Evolutionary conservation across 1,140 invertebrate species (phyloP), one percentile per base, ranked within the genome.

Genomic region (Cecropterus lyciades): DNA sequence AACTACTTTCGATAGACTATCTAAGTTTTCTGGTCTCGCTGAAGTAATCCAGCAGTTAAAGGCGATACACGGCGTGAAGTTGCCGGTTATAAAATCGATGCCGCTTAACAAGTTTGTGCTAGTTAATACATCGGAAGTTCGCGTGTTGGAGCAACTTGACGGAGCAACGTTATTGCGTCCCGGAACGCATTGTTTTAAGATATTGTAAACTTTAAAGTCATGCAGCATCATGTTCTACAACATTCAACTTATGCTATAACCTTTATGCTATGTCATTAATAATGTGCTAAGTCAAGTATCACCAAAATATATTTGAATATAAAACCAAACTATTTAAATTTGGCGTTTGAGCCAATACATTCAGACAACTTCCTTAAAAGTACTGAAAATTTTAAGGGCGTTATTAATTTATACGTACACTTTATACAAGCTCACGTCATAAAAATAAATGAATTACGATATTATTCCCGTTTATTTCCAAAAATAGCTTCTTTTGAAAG

Each of bases 1-100:
- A 83, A 83, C 70, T 83, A 78, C 74, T 83, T 80, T 77, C 72
- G 72, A 69, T 79, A 80, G 75, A 70, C 72, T 77, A 82, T 81
- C 75, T 73, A 80, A 84, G 60, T 84, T 84, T 75, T 43, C 40
- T 43, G 5, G 40, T 43, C 40, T 43, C 13, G 40, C 40, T 68
- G 52, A 70, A 62, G 59, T 14, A 43, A 43, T 14, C 40, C 62
- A 71, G 55, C 24, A 64, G 48, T 51, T 62, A 52, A 62, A 72
- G 57, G 70, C 52, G 51, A 52, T 46, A 42, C 43, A 45, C 53
- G 59, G 43, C 57, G 53, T 11, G 53, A 65, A 57, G 37, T 30
- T 52, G 55, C 45, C 46, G 17, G 60, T 72, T 79, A 75, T 75
- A 81, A 79, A 79, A 77, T 77, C 72, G 75, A 75, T 73, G 74